Evolutionary conservation across 2,797 vertebrate genomes (phyloP).

Genomic region (Pipistrellus pygmaeus): DNA sequence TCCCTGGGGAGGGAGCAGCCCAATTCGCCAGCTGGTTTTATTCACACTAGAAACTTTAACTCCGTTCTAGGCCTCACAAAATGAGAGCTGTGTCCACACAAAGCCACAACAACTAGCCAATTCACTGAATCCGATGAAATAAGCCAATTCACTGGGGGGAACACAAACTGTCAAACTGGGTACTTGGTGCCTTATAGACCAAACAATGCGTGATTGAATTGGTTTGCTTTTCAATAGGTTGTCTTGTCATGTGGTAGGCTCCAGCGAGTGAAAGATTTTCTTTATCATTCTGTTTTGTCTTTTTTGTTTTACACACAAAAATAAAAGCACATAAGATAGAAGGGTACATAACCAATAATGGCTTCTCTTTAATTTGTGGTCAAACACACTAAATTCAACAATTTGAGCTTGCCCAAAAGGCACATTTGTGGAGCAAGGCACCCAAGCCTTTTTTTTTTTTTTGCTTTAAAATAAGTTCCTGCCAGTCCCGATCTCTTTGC

Average conservation of each 20-base stretch:
- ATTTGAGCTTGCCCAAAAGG: conserved; percentile 1
- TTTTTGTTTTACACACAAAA: conserved; percentile 32
- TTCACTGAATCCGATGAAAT: conserved; percentile 80
- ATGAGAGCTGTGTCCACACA: conserved; percentile 82
- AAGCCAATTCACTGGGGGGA: conserved; percentile 78
- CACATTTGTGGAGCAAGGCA: conserved; percentile 49
- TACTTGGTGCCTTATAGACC: conserved; percentile 79
- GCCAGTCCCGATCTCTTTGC: conserved; percentile 67
- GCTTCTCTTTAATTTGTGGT: conserved; percentile 35
- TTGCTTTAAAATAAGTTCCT: conserved; percentile 74
- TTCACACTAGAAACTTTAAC: conserved; percentile 80
- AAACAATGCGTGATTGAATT: conserved; percentile 82
- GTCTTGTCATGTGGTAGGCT: conserved; percentile 81
- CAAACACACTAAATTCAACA: conserved; percentile 55
- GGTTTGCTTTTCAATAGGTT: conserved; percentile 81
- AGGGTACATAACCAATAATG: conserved; percentile 61
- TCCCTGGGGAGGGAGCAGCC: conserved; percentile 47
- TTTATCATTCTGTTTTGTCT: conserved; percentile 67
- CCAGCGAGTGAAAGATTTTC: conserved; percentile 78
- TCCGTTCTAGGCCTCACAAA: conserved; percentile 78
- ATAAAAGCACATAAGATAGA: conserved; percentile 66
- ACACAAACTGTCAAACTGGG: conserved; percentile 81
- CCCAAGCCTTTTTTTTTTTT: conserved; percentile 23
- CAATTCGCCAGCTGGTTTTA: conserved; percentile 77
- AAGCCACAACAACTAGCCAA: conserved; percentile 83